Percentiles rank a stretch among this genome's conserved stretches.
Conservation (phyloP, 2,113 vertebrate species). For the Vombatus ursinus region DNA sequence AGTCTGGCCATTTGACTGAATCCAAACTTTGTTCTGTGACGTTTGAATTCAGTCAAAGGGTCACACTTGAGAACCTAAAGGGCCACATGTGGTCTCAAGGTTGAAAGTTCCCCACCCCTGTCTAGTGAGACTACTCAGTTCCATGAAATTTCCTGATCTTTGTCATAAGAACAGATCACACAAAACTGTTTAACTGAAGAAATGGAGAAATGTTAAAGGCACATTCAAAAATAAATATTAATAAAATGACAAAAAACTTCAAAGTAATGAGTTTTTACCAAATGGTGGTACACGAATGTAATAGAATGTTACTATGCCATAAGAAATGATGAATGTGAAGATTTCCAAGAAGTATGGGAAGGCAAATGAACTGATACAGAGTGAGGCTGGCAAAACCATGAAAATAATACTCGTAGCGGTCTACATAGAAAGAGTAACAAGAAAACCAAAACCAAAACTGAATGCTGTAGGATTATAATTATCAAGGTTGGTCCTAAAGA, state of each 20-base stretch:
- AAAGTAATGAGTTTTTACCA: neutral
- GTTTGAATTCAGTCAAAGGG: too few relatives aligned
- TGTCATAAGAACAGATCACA: neutral
- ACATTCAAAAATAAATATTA: conserved; percentile 22
- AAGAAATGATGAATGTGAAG: neutral
- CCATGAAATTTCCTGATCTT: conserved; percentile 17
- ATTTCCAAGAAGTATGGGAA: neutral
- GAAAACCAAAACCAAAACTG: neutral
- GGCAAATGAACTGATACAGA: neutral
- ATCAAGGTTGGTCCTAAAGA: neutral
- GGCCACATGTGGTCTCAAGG: too few relatives aligned
- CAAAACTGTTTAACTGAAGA: neutral
- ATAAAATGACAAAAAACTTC: conserved; percentile 28
- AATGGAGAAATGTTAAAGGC: conserved; percentile 9
- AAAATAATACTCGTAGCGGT: neutral
- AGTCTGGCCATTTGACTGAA: too few relatives aligned
- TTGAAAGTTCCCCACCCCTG: neutral
- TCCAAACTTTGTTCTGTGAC: too few relatives aligned
- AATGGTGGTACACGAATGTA: neutral
- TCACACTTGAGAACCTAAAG: too few relatives aligned
- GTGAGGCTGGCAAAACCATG: neutral
- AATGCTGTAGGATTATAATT: neutral
- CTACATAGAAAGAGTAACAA: neutral
- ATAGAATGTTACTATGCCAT: neutral
- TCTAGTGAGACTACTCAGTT: neutral